Evolutionary conservation across 2,113 vertebrate species (phyloP).

Genomic region (Bambusicola thoracicus): DNA sequence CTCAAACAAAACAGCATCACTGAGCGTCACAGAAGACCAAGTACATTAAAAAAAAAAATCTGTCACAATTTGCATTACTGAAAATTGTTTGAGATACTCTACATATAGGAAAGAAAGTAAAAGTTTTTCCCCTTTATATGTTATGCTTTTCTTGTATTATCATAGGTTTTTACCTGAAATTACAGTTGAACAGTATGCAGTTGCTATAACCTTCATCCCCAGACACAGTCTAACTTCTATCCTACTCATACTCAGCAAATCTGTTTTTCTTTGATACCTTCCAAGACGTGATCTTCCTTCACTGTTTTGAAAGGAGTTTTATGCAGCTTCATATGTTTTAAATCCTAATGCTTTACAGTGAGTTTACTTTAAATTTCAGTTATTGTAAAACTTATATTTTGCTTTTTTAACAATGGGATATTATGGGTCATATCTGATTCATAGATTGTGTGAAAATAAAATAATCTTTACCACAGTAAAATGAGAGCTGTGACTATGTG

Average conservation of each 20-base stretch:
- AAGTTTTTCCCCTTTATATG: neutral
- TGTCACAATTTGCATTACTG: neutral
- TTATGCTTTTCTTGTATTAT: neutral
- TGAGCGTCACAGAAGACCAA: neutral
- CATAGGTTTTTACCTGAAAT: neutral
- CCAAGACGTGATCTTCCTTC: neutral
- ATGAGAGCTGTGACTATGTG: rapidly evolving
- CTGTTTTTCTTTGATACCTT: neutral
- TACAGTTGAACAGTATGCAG: neutral
- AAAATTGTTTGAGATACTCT: neutral
- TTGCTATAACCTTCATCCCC: rapidly evolving
- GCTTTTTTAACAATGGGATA: neutral
- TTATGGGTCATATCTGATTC: neutral
- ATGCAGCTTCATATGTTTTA: neutral
- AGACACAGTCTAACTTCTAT: neutral
- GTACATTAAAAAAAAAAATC: neutral
- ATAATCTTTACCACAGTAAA: neutral
- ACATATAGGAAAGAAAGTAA: neutral
- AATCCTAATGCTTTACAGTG: neutral
- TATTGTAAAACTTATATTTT: neutral
- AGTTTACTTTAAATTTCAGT: neutral
- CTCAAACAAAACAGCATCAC: neutral
- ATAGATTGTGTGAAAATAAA: neutral
- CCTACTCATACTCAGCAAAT: neutral
- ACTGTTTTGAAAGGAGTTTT: neutral